Base-by-base conservation (phyloP, 2,888 invertebrate genomes). In the Stratiomys singularior region DNA sequence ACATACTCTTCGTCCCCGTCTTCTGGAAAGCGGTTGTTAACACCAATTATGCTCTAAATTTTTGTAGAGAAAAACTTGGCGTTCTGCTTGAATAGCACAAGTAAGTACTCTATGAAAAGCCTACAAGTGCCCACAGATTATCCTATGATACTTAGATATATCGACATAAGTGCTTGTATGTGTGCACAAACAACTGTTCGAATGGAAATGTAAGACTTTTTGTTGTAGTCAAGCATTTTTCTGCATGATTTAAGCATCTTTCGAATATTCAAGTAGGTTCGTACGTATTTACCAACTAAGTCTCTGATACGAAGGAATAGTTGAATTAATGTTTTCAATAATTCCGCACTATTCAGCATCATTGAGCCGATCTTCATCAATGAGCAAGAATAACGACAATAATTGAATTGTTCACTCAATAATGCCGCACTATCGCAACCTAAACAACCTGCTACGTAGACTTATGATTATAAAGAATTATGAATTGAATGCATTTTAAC, bases 321-420 rank as follows among this genome's bases (percentile, higher is more conserved):
- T n/a, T 52, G 23, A 60, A 60, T 60, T 60, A 5, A 60, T 60
- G 58, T 60, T 60, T 60, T 60, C 58, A 60, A 60, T 60, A 25
- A 60, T 21, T 66, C 27, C 2, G 27, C n/a, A 66, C 37, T 37
- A 9, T 5, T 9, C 52, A 52, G 52, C 52, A 63, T 63, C 25
- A 27, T 25, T 25, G 23, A 27, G 9, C 9, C 37, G 37, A 37
- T 37, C 37, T 9, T 37, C 37, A 37, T 37, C 37, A 9, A 18
- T 52, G 60, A 4, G 46, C 47, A 69, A 47, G 21, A 69, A 69
- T 69, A 69, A 47, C 69, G 69, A 69, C 69, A 69, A 69, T 69
- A 69, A 69, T 69, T 69, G 69, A 69, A 69, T 69, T 69, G 69
- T 69, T 47, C n/a, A 66, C 37, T 66, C n/a, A 69, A 46, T 30